Evolutionary conservation across 2,888 invertebrate genomes (phyloP).

Genomic region (Zaprionus lineosus): DNA sequence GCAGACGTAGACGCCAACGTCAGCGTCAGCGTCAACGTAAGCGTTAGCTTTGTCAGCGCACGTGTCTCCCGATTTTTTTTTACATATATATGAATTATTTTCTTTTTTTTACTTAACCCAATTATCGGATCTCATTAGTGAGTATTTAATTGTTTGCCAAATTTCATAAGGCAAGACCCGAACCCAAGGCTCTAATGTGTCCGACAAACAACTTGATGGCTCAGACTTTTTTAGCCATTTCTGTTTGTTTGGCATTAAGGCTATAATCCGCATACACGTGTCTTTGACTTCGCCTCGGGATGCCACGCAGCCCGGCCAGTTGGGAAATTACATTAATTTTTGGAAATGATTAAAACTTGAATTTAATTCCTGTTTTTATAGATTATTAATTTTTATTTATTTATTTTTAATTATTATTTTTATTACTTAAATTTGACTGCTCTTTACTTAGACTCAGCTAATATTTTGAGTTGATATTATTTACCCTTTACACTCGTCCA

Average conservation of each 20-base stretch:
- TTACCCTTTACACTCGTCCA: no score
- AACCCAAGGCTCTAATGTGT: constrained; percentile 57
- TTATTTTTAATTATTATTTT: no score
- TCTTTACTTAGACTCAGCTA: no score
- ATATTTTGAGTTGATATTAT: no score
- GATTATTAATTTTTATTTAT: no score
- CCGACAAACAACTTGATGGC: constrained; percentile 51
- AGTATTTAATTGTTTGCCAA: constrained; percentile 74
- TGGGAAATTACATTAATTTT: no score
- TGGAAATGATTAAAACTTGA: no score
- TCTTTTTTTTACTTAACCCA: constrained; percentile 59
- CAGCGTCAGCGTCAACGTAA: constrained; percentile 12
- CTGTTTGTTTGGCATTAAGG: constrained; percentile 37
- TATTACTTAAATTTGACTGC: no score
- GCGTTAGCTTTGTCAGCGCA: constrained; percentile 7
- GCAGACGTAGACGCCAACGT: background rate
- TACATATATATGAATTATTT: constrained; percentile 18
- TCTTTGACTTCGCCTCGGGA: no score
- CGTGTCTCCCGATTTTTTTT: constrained; percentile 6
- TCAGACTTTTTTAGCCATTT: constrained; percentile 16
- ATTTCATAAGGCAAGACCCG: constrained; percentile 34
- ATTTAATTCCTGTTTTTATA: no score
- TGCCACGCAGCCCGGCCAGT: no score
- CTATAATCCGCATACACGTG: constrained; percentile 29
- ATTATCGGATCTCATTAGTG: constrained; percentile 78